Conservation (phyloP, 2,888 invertebrate genomes). For the Xestia c-nigrum region DNA sequence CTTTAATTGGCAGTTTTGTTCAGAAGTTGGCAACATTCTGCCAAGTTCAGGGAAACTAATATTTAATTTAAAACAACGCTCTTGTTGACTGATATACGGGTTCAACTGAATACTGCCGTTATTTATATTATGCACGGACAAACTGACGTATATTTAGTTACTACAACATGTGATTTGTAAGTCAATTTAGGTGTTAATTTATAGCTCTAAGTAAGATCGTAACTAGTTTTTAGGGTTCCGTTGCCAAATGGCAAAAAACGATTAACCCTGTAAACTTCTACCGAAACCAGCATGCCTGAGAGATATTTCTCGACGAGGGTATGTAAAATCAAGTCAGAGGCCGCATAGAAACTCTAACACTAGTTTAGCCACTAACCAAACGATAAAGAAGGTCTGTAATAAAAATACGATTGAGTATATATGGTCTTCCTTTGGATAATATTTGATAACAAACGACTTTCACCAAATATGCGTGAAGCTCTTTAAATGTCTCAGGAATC, state of each 20-base stretch:
- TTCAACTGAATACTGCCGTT: not conserved
- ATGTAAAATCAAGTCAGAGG: no score
- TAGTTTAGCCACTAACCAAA: no score
- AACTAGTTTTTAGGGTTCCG: no score
- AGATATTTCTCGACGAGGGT: no score
- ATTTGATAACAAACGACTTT: not conserved
- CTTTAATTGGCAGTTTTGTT: constrained; percentile 22
- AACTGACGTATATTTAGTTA: not conserved
- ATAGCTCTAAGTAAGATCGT: no score
- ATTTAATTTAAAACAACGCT: constrained; percentile 11
- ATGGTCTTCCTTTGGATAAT: no score
- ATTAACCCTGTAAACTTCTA: no score
- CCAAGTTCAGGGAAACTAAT: constrained; percentile 39
- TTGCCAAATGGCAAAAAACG: no score
- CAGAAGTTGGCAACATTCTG: constrained; percentile 14
- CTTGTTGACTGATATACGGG: constrained; percentile 46
- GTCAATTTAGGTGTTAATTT: not conserved
- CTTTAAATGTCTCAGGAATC: not conserved
- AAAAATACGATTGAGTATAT: no score
- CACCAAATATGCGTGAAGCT: not conserved
- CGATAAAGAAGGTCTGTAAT: no score
- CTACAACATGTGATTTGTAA: not conserved
- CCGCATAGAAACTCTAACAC: no score
- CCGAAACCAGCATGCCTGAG: no score
- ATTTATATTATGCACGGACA: constrained; percentile 34